Percentiles rank a stretch among this genome's conserved stretches.
phyloP scores from a whole-genome alignment of 2,113 vertebrate species.

The Microcebus tavaratra region DNA sequence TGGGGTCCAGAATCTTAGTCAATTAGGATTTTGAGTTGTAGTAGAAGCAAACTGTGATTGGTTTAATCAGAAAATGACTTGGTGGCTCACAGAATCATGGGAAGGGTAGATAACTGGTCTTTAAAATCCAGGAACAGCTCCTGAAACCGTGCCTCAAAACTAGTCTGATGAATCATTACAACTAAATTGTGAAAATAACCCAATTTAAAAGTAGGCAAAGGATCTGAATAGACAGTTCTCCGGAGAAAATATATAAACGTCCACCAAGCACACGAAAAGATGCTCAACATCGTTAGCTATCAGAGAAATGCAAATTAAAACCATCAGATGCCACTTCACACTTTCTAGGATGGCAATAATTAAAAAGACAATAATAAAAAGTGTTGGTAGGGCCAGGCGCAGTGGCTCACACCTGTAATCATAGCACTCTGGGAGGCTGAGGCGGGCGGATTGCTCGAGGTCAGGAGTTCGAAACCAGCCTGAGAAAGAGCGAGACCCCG shows the following conservation, averaged over 20 bases:
- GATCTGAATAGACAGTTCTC: not conserved
- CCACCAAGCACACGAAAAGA: not conserved
- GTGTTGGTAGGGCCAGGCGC: not conserved
- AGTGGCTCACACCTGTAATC: too few relatives aligned
- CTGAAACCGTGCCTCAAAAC: not conserved
- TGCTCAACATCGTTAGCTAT: not conserved
- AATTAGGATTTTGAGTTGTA: not conserved
- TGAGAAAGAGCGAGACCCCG: too few relatives aligned
- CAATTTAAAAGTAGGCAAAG: not conserved
- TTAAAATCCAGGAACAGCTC: not conserved
- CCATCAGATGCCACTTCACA: not conserved
- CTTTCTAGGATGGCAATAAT: not conserved
- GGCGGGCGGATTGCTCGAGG: too few relatives aligned
- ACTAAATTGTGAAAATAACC: not conserved
- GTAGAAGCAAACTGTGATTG: not conserved
- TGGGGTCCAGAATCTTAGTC: not conserved
- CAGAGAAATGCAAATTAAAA: constrained; percentile 20
- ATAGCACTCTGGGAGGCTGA: too few relatives aligned
- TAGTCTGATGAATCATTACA: not conserved
- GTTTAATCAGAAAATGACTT: not conserved
- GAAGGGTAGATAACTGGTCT: not conserved
- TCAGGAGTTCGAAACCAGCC: too few relatives aligned
- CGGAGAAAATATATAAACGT: not conserved
- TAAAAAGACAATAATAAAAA: not conserved
- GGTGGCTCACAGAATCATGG: not conserved